phyloP scores from a whole-genome alignment of 2,888 invertebrate genomes.

The Elegia similella region DNA sequence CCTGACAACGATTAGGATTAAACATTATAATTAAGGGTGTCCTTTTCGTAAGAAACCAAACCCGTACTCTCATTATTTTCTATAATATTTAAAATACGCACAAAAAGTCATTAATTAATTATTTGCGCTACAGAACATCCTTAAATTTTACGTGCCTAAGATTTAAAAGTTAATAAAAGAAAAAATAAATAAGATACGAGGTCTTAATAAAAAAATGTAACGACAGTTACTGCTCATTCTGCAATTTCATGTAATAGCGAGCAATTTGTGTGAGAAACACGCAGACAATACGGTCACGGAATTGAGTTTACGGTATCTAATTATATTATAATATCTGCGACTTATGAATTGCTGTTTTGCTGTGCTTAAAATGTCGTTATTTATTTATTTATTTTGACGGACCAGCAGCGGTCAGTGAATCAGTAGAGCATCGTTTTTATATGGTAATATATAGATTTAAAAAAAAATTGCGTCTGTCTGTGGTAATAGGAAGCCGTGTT shows the following conservation, averaged over 20 bases:
- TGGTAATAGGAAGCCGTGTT: not conserved
- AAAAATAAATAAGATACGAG: not conserved
- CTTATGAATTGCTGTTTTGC: conserved; percentile 28
- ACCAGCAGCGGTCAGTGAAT: not conserved
- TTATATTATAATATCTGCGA: conserved; percentile 48
- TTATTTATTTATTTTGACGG: conserved; percentile 22
- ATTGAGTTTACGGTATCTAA: conserved; percentile 69
- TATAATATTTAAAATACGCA: too few relatives aligned
- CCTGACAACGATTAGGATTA: too few relatives aligned
- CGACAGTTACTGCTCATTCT: conserved; percentile 53
- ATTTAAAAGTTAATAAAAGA: not conserved
- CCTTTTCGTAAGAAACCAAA: too few relatives aligned
- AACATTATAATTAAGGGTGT: too few relatives aligned
- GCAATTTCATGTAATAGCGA: conserved; percentile 63
- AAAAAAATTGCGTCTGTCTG: too few relatives aligned
- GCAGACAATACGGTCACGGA: conserved; percentile 61
- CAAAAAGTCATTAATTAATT: too few relatives aligned
- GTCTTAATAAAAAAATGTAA: conserved; percentile 30
- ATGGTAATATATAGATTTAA: too few relatives aligned
- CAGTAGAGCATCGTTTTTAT: not conserved
- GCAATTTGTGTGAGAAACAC: conserved; percentile 65
- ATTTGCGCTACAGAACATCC: not conserved
- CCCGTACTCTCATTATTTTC: too few relatives aligned
- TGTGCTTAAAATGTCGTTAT: conserved; percentile 27
- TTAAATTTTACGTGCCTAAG: not conserved